Percentiles rank a stretch among this genome's conserved stretches.
phyloP scores from a whole-genome alignment of 1,140 invertebrate genomes.

The Fopius arisanus region DNA sequence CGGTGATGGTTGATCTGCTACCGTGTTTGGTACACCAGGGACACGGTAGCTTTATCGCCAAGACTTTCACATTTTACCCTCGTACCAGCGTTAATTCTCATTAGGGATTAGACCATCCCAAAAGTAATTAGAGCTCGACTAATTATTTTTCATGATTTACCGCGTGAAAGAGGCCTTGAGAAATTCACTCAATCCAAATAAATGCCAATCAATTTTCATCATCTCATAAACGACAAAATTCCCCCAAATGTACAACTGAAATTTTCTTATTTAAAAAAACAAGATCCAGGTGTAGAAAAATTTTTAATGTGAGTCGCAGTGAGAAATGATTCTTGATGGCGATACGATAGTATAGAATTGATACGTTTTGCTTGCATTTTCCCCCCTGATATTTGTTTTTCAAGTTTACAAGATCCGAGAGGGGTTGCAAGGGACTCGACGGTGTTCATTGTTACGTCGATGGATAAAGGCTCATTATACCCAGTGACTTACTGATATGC shows the following conservation, averaged over 20 bases:
- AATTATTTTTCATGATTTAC: neutral
- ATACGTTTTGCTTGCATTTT: neutral
- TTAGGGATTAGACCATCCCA: neutral
- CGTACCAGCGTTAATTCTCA: neutral
- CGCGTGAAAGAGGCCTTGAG: no score
- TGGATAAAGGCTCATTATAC: slow-evolving; percentile 9
- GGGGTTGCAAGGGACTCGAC: neutral
- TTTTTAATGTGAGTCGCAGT: neutral
- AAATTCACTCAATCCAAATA: no score
- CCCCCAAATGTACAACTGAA: no score
- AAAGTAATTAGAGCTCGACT: neutral
- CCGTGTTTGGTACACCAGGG: neutral
- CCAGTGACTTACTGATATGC: slow-evolving; percentile 14
- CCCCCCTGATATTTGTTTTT: neutral
- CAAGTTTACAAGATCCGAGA: neutral
- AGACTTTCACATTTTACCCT: slow-evolving; percentile 2
- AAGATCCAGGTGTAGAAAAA: no score
- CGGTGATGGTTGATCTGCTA: neutral
- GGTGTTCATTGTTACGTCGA: neutral
- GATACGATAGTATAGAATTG: neutral
- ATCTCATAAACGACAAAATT: no score
- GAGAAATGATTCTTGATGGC: neutral
- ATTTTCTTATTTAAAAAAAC: no score
- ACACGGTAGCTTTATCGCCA: neutral
- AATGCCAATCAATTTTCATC: no score